Base-by-base conservation (phyloP, 2,888 invertebrate genomes). In the Linyphia triangularis region DNA sequence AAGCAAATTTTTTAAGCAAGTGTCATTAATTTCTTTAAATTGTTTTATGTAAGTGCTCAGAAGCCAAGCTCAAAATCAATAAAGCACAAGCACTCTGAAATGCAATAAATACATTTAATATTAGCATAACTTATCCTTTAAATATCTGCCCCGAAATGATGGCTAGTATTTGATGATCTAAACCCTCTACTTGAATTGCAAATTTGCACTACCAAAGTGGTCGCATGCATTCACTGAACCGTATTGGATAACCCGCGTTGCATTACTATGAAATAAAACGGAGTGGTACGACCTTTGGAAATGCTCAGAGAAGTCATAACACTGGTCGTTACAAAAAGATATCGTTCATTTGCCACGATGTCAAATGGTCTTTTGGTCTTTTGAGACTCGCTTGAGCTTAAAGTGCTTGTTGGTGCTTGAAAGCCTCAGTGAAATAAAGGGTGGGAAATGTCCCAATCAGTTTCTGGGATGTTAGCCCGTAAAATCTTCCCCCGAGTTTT, bases 401-500 rank as follows among this genome's bases (percentile, higher is more conserved):
- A 40, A 51, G 70, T 43, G 26, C 43, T 33, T 5, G 51, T 51
- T 16, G 51, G 51, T 51, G 51, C 51, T 51, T 51, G 70, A 43
- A 30, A 30, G n/a, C 30, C 30, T n/a, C 65, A 28, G 65, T 65
- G 30, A 65, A 70, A 70, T 43, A 70, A 70, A 40, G 19, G 43
- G 26, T 33, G 9, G n/a, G 37, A 69, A 69, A n/a, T 22, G 37
- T 22, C 30, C 37, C 70, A 43, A 22, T 51, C n/a, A 9, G 51
- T 16, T 51, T n/a, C 5, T 5, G 5, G n/a, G n/a, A 51, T 51
- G 51, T 51, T 51, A 43, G 40, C 70, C 43, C 70, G 43, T 43
- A 43, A 70, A 70, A 70, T n/a, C n/a, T n/a, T n/a, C 43, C 26
- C 3, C 5, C 3, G 6, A 26, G 26, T 70, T 70, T 70, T 70